Percentiles rank a stretch among this genome's conserved stretches.
phyloP scores from a whole-genome alignment of 2,888 invertebrate genomes.

The Epinotia nisella region DNA sequence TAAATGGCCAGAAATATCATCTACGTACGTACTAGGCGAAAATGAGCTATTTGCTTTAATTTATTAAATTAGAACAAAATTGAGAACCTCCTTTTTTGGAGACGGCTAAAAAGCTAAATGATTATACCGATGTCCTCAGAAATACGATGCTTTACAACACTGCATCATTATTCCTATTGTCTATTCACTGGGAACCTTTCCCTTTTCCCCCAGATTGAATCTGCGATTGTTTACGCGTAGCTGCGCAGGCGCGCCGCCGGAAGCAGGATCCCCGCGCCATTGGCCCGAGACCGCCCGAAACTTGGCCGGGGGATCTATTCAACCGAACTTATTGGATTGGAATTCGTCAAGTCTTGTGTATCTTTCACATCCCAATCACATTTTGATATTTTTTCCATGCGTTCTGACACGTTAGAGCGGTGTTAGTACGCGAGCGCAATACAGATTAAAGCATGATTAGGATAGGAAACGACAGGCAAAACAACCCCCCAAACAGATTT shows the following conservation, averaged over 20 bases:
- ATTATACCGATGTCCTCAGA: conserved; percentile 5
- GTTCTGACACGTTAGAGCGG: background rate
- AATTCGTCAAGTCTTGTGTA: background rate
- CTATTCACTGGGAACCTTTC: conserved; percentile 52
- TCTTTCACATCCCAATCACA: background rate
- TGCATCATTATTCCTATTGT: conserved; percentile 31
- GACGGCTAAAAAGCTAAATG: background rate
- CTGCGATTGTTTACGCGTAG: conserved; percentile 77
- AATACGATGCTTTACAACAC: conserved; percentile 15
- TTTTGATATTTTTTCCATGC: background rate
- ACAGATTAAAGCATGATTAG: background rate
- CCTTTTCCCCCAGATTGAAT: conserved; percentile 57
- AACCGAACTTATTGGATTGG: background rate
- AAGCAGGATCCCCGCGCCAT: conserved; percentile 82
- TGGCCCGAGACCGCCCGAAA: conserved; percentile 70
- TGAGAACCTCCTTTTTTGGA: too few species aligned
- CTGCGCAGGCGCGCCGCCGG: conserved; percentile 71
- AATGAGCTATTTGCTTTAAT: too few species aligned
- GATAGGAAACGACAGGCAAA: background rate
- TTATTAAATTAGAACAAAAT: too few species aligned
- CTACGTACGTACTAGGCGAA: too few species aligned
- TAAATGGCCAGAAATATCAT: too few species aligned
- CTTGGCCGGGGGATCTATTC: conserved; percentile 60
- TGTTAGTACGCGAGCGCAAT: background rate
- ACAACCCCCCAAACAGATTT: background rate